Percentiles rank a stretch among this genome's conserved stretches.
Evolutionary conservation across 37 sponge, comb jelly and placozoan genomes (phyloP).

Genomic region (Cladorhizidae sp.): DNA sequence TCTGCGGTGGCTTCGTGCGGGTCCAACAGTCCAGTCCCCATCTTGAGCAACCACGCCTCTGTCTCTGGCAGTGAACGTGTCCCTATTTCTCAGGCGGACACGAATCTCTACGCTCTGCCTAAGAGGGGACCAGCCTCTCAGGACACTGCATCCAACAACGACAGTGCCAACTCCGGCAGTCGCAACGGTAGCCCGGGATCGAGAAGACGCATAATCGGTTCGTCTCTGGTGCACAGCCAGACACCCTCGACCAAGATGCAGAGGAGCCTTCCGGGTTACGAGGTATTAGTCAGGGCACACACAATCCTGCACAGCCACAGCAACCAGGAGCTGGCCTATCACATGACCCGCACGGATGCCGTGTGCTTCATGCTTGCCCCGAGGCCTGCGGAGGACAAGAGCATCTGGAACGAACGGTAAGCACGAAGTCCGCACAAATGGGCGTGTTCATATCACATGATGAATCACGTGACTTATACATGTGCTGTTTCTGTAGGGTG

Average conservation of each 20-base stretch:
- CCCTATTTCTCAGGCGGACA: not conserved
- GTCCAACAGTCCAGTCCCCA: not conserved
- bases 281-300: constrained; percentile 32
- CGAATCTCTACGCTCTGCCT: not conserved
- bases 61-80: not conserved
- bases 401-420: constrained; percentile 62
- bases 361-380: constrained; percentile 62
- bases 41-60: not conserved
- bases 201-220: not conserved
- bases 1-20: too few species aligned
- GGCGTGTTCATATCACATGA: constrained; percentile 1
- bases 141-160: not conserved
- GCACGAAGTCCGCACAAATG: too few species aligned
- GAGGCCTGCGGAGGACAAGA: constrained; percentile 59
- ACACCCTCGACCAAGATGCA: constrained; percentile 15
- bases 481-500: constrained; percentile 12
- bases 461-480: not conserved
- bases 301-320: constrained; percentile 27
- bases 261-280: constrained; percentile 43
- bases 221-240: constrained; percentile 2
- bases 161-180: not conserved
- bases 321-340: constrained; percentile 60
- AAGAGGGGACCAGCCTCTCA: not conserved
- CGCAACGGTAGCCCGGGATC: not conserved
- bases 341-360: constrained; percentile 71